phyloP scores from a whole-genome alignment of 2,888 invertebrate species.

The Tenthredo notha region DNA sequence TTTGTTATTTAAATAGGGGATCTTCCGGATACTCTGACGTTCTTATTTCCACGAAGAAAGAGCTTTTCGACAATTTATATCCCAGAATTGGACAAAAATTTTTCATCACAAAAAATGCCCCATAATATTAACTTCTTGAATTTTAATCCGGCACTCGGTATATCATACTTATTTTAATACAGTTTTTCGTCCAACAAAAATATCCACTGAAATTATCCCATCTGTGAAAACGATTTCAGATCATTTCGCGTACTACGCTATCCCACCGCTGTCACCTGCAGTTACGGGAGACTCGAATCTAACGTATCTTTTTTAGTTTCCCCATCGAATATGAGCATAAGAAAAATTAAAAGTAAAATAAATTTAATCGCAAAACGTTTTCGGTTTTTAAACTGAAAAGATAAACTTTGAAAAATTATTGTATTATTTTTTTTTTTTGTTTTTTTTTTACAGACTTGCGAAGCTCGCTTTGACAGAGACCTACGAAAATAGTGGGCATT shows the following conservation, averaged over 20 bases:
- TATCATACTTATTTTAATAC: background rate
- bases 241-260: background rate
- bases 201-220: background rate
- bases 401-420: background rate
- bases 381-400: background rate
- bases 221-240: background rate
- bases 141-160: background rate
- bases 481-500: conserved; percentile 84
- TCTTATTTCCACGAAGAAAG: background rate
- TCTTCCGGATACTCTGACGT: background rate
- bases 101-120: background rate
- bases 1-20: conserved; percentile 23
- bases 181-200: background rate
- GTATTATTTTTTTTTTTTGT: too few species aligned
- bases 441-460: conserved; percentile 80
- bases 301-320: background rate
- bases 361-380: background rate
- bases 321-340: background rate
- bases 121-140: background rate
- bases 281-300: background rate
- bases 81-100: background rate
- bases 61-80: background rate
- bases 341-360: background rate
- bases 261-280: conserved; percentile 23
- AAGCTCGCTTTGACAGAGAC: conserved; percentile 85